phyloP scores from a whole-genome alignment of 2,113 vertebrate genomes.

The Eurystomus gularis region DNA sequence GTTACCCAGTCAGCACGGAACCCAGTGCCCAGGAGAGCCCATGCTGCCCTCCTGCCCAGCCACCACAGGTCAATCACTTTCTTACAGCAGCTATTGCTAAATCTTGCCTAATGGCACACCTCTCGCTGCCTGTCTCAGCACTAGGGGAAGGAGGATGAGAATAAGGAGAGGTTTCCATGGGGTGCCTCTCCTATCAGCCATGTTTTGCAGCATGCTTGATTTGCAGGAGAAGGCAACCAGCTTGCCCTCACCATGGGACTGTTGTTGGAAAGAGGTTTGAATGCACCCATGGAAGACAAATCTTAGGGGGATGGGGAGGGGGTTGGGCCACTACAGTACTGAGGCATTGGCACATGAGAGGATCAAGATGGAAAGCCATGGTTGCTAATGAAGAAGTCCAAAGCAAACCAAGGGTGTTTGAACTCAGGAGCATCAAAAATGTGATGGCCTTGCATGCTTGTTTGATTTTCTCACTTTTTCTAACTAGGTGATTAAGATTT shows the following conservation, averaged over 20 bases:
- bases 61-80: accelerated
- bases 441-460: background rate
- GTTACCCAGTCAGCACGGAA: background rate
- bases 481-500: background rate
- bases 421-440: background rate
- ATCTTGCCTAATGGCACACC: accelerated
- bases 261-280: background rate
- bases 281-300: background rate
- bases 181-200: background rate
- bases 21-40: background rate
- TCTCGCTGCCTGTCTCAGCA: background rate
- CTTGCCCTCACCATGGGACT: background rate
- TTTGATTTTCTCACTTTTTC: background rate
- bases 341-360: background rate
- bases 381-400: background rate
- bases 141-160: background rate
- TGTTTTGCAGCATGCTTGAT: background rate
- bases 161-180: background rate
- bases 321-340: accelerated
- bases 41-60: background rate
- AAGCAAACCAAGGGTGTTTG: background rate
- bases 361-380: background rate
- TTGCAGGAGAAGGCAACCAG: background rate
- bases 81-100: background rate
- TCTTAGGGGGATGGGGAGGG: background rate